Conservation (phyloP, 1,140 invertebrate species). For the Micrasema minimum region DNA sequence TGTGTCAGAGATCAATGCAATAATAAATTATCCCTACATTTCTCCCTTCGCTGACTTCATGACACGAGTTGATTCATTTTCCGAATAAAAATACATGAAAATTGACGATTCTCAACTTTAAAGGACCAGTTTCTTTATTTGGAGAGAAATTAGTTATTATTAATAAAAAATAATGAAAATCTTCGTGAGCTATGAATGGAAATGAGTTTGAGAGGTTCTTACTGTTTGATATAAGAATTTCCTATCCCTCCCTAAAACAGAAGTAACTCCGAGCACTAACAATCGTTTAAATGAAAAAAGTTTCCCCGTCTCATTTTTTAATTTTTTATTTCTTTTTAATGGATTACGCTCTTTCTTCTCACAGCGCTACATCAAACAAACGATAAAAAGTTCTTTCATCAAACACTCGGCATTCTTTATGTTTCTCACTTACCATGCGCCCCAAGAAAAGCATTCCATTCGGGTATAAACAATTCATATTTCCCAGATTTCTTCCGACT, state of each 20-base stretch:
- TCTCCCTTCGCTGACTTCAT: slow-evolving; percentile 2
- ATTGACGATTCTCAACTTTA: too few relatives aligned
- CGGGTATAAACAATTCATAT: slow-evolving; percentile 53
- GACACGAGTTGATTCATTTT: too few relatives aligned
- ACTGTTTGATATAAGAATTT: slow-evolving; percentile 7
- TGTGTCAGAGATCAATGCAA: slow-evolving; percentile 45
- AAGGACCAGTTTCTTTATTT: too few relatives aligned
- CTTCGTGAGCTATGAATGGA: too few relatives aligned
- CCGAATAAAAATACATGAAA: not conserved
- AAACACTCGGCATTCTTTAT: slow-evolving; percentile 45
- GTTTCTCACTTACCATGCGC: slow-evolving; percentile 42
- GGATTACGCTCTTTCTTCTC: slow-evolving; percentile 44
- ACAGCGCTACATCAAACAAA: slow-evolving; percentile 44
- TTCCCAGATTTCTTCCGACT: slow-evolving; percentile 45
- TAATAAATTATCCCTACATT: slow-evolving; percentile 45
- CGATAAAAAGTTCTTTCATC: slow-evolving; percentile 50
- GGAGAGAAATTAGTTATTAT: too few relatives aligned
- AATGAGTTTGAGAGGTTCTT: not conserved
- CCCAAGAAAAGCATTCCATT: slow-evolving; percentile 41
- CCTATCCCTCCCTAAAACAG: not conserved
- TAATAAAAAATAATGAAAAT: too few relatives aligned
- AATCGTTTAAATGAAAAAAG: slow-evolving; percentile 40
- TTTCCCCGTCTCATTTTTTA: slow-evolving; percentile 37
- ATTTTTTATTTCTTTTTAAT: slow-evolving; percentile 49
- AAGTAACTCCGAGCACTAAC: slow-evolving; percentile 23